Evolutionary conservation across 2,113 vertebrate species (phyloP), one percentile per base, ranked within the genome.

Genomic region (Labeo catla): DNA sequence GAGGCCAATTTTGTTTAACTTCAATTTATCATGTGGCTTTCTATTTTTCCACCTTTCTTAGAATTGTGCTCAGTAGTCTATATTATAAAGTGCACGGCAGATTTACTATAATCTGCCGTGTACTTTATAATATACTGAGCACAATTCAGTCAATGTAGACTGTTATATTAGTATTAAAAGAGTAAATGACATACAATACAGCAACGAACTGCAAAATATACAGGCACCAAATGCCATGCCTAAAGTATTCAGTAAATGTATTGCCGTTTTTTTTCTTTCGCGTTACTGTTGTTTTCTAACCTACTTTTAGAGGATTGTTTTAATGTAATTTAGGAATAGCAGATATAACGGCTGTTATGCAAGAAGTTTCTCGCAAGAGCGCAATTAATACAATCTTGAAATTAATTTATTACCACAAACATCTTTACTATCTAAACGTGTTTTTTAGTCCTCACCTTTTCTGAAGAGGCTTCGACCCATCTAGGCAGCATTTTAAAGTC

Each of bases 391-490:
- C 2, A 11, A 76, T 49, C 11, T 8, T 1, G n/a, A 50, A 45
- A 73, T 45, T 10, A 4, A 73, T 45, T 21, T 49, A 10, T 6
- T 23, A 76, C 49, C 39, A 45, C 45, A 1, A 50, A 50, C n/a
- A 45, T 76, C 72, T 74, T 49, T 76, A 23, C 45, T 50, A 4
- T 74, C 21, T 76, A 76, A 15, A 15, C 12, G n/a, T 13, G 47
- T 0, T 74, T 72, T 47, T 50, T 13, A 82, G 23, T 23, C 65
- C 85, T 83, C 72, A 91, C 88, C 85, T 89, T 86, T 78, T 70
- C 70, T 43, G 39, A 21, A 72, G 45, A 85, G 68, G 83, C 83
- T 86, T 45, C 74, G 86, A 86, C 52, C 68, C 66, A 45, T 73
- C 36, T 52, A 21, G 16, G 52, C 45, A 21, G 12, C 61, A 84